phyloP scores from a whole-genome alignment of 2,113 vertebrate species.

The Anser brachyrhynchus region DNA sequence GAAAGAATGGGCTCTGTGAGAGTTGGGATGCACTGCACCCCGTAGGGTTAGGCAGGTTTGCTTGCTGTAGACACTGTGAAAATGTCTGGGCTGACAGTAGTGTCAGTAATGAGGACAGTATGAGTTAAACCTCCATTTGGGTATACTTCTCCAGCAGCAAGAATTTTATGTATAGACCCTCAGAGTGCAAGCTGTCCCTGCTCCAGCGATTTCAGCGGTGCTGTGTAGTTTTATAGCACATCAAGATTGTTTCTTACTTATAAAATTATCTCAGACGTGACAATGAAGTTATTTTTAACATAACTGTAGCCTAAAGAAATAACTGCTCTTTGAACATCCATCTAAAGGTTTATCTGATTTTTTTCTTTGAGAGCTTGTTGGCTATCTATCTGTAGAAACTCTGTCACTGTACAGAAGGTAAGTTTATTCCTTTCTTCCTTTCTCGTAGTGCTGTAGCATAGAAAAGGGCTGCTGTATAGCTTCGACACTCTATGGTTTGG shows the following conservation, averaged over 20 bases:
- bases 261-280: not conserved
- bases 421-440: not conserved
- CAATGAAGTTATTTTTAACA: not conserved
- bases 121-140: not conserved
- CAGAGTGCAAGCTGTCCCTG: not conserved
- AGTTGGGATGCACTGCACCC: not conserved
- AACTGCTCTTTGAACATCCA: not conserved
- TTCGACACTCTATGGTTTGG: not conserved
- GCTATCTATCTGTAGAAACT: not conserved
- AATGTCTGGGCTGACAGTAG: not conserved
- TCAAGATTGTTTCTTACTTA: not conserved
- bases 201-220: not conserved
- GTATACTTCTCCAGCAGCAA: not conserved
- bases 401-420: not conserved
- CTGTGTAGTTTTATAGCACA: not conserved
- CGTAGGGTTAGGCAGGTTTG: fast-evolving
- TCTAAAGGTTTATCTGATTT: not conserved
- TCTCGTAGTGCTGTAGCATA: not conserved
- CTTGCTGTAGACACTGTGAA: not conserved
- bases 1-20: not conserved
- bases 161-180: not conserved
- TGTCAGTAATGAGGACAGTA: not conserved
- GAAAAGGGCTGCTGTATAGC: not conserved
- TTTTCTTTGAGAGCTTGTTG: not conserved
- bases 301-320: not conserved